Evolutionary conservation across 2,888 invertebrate species (phyloP).

Genomic region (Mesorhabditis sp.): DNA sequence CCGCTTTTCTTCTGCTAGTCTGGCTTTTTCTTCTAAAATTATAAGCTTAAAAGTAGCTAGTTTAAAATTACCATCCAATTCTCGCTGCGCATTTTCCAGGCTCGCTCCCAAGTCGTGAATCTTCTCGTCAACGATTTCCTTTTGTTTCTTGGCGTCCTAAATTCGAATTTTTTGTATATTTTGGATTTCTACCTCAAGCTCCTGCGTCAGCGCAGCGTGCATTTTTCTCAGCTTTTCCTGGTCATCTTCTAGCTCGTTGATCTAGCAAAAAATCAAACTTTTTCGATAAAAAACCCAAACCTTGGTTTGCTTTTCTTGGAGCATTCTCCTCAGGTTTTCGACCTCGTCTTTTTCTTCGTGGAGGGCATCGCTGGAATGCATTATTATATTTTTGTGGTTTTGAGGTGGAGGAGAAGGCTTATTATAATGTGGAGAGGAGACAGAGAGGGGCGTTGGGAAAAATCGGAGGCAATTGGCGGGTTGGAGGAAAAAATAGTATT

Average conservation of each 20-base stretch:
- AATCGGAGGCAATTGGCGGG: too few relatives aligned
- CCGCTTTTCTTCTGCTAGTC: not conserved
- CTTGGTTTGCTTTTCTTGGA: slow-evolving; percentile 13
- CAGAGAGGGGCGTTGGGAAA: too few relatives aligned
- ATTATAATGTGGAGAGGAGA: too few relatives aligned
- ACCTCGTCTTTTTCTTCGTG: slow-evolving; percentile 14
- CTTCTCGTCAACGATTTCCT: slow-evolving; percentile 15
- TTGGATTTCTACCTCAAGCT: slow-evolving; percentile 14
- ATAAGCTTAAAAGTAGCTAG: not conserved
- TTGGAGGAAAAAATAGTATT: not conserved
- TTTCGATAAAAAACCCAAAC: not conserved
- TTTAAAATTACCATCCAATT: slow-evolving; percentile 7
- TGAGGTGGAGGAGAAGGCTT: too few relatives aligned
- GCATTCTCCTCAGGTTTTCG: slow-evolving; percentile 12
- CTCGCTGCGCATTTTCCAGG: slow-evolving; percentile 6
- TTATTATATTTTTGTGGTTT: not conserved
- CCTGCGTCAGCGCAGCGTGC: not conserved
- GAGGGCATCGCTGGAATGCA: not conserved
- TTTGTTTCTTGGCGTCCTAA: slow-evolving; percentile 11
- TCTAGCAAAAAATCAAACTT: slow-evolving; percentile 8
- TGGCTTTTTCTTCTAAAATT: not conserved
- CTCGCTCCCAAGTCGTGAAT: not conserved
- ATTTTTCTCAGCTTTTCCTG: slow-evolving; percentile 14
- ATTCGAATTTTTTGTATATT: not conserved
- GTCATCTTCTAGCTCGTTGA: slow-evolving; percentile 19